These are phyloP conservation scores for Myodes glareolus DNA, from an alignment of 2,113 vertebrate genomes.

Conservation along the genomic window DNA sequence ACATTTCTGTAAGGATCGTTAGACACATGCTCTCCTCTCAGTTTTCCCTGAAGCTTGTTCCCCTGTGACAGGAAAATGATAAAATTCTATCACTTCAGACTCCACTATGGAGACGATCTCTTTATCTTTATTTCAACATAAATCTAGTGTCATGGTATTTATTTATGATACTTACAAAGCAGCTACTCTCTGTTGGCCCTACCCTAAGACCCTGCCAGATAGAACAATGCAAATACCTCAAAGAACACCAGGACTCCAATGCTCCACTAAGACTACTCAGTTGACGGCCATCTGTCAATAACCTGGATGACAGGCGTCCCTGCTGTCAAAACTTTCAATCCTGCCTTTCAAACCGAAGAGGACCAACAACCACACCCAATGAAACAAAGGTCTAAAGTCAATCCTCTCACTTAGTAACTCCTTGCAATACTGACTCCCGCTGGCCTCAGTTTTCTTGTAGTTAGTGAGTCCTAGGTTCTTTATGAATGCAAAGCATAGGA, in stretches of 20 bases:
- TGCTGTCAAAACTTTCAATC: neutral
- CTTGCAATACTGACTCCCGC: neutral
- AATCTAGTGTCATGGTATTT: neutral
- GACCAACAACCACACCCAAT: neutral
- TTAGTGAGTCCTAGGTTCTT: neutral
- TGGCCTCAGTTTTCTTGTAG: neutral
- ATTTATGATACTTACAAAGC: conserved; percentile 5
- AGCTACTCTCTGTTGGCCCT: neutral
- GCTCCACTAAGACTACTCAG: neutral
- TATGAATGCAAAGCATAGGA: neutral
- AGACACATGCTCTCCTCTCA: neutral
- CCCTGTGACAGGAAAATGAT: neutral
- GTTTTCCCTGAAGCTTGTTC: conserved; percentile 33
- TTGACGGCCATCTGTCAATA: neutral
- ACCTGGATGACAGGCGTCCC: neutral
- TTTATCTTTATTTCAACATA: conserved; percentile 31
- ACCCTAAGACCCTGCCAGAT: neutral
- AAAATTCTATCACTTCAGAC: conserved; percentile 27
- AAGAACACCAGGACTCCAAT: neutral
- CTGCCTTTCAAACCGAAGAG: conserved; percentile 18
- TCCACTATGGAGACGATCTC: neutral
- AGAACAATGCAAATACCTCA: neutral
- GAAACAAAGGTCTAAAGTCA: neutral
- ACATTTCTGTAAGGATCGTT: neutral
- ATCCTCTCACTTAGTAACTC: neutral